phyloP scores from a whole-genome alignment of 2,797 vertebrate species.

The Ceryle rudis region DNA sequence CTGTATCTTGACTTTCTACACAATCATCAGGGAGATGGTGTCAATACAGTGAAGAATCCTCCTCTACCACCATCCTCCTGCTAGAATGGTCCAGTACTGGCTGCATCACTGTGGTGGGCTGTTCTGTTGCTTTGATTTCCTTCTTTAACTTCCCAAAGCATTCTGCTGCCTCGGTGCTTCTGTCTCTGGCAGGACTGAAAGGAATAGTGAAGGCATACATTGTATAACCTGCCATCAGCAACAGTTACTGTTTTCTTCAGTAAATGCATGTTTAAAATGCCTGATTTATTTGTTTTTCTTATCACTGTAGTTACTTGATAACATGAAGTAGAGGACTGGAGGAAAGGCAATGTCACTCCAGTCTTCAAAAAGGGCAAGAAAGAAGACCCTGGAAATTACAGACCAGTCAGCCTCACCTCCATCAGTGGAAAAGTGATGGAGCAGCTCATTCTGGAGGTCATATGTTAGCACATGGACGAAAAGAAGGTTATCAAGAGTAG shows the following conservation, averaged over 20 bases:
- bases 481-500: no score
- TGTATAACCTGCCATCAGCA: background rate
- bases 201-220: background rate
- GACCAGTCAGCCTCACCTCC: no score
- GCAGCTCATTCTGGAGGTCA: no score
- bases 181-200: background rate
- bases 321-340: background rate
- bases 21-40: background rate
- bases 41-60: background rate
- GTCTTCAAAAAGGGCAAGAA: no score
- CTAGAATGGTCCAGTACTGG: accelerated
- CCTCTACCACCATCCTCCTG: background rate
- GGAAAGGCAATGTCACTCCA: no score
- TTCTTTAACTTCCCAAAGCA: background rate
- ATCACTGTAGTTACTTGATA: background rate
- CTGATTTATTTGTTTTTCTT: background rate
- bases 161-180: background rate
- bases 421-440: no score
- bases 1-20: background rate
- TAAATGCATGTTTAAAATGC: background rate
- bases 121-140: background rate
- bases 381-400: no score
- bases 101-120: background rate
- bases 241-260: background rate
- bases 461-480: no score